phyloP scores from a whole-genome alignment of 2,888 invertebrate genomes.

The Colletes collaris region DNA sequence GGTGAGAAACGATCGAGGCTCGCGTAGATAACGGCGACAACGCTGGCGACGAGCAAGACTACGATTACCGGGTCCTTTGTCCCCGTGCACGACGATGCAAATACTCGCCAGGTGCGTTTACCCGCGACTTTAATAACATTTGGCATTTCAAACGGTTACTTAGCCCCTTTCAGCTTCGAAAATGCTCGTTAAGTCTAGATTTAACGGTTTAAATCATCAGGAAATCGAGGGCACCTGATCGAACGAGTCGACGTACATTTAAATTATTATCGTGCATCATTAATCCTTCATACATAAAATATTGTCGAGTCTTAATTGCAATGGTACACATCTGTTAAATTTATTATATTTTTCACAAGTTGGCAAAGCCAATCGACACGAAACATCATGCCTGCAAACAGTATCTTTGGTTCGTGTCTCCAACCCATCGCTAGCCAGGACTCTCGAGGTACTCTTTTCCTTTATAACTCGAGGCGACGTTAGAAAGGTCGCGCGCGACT shows the following conservation, averaged over 20 bases:
- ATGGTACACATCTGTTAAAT: no score
- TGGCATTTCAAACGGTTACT: neutral
- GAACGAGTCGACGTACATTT: no score
- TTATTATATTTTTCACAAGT: no score
- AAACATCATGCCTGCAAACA: no score
- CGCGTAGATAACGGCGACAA: constrained; percentile 60
- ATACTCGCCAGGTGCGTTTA: neutral
- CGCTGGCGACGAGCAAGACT: constrained; percentile 35
- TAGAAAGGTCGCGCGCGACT: constrained; percentile 53
- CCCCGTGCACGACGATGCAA: constrained; percentile 24
- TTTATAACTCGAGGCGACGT: constrained; percentile 20
- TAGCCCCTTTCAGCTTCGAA: neutral
- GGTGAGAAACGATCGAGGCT: constrained; percentile 69
- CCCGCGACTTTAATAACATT: constrained; percentile 20
- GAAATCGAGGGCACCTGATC: no score
- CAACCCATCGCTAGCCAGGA: constrained; percentile 3
- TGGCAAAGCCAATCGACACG: no score
- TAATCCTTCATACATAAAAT: no score
- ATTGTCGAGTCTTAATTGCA: no score
- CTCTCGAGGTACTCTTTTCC: constrained; percentile 11
- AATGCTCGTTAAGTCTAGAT: neutral
- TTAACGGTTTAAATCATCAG: no score
- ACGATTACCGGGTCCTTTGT: constrained; percentile 55
- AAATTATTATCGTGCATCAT: no score
- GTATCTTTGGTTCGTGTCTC: neutral